Percentiles rank a stretch among this genome's conserved stretches.
Conservation (phyloP, 2,888 invertebrate genomes). For the Strigamia transsilvanica region DNA sequence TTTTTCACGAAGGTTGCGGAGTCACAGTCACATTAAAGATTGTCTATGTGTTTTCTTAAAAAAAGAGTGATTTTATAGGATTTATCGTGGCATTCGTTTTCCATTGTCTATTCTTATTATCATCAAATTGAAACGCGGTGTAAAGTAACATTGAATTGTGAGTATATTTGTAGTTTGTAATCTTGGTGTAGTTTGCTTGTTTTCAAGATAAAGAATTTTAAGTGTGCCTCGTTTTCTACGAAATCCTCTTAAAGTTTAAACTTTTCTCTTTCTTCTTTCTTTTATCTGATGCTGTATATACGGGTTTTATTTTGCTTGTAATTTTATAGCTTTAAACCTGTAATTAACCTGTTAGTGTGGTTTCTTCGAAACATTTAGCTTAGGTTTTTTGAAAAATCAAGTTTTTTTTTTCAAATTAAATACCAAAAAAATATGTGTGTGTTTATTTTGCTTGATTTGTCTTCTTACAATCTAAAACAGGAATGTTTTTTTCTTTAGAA, state of each 20-base stretch:
- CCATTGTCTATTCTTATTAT: constrained; percentile 9
- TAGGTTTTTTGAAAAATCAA: neutral
- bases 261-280: neutral
- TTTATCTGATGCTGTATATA: neutral
- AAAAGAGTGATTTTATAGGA: neutral
- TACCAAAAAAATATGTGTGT: neutral
- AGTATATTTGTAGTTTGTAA: constrained; percentile 17
- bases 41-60: neutral
- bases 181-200: constrained; percentile 33
- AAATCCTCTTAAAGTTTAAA: neutral
- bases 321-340: constrained; percentile 43
- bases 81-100: neutral
- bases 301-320: constrained; percentile 7
- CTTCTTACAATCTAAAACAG: neutral
- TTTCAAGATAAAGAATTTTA: constrained; percentile 28
- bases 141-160: constrained; percentile 16
- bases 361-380: neutral
- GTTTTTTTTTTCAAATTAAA: neutral
- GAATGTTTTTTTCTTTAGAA: neutral
- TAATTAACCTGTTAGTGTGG: neutral
- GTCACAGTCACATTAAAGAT: neutral
- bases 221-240: neutral
- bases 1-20: neutral
- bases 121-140: neutral
- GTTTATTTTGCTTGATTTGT: neutral